A percentile compares a stretch with the other conserved stretches of the same genome.
phyloP scores from a whole-genome alignment of 1,140 invertebrate genomes.

The Dreissena polymorpha region DNA sequence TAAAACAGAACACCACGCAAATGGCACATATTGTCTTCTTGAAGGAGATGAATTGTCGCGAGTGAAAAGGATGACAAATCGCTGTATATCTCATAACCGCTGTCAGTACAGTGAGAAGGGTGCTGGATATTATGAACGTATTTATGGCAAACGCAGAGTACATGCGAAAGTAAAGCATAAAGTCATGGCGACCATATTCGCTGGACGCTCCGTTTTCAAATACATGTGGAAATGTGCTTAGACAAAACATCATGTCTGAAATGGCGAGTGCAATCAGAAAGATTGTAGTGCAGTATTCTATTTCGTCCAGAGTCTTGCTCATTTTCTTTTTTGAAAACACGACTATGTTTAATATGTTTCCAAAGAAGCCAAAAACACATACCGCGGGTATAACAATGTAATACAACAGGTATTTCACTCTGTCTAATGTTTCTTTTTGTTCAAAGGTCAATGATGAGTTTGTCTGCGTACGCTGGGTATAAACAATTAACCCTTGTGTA shows the following conservation, averaged over 20 bases:
- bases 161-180: slow-evolving; percentile 67
- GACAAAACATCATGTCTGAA: slow-evolving; percentile 71
- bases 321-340: slow-evolving; percentile 67
- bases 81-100: slow-evolving; percentile 72
- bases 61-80: slow-evolving; percentile 72
- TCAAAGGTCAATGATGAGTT: slow-evolving; percentile 19
- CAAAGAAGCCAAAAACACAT: slow-evolving; percentile 71
- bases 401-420: slow-evolving; percentile 61
- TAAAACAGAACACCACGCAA: slow-evolving; percentile 59
- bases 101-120: slow-evolving; percentile 69
- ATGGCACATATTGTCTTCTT: slow-evolving; percentile 61
- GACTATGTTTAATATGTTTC: slow-evolving; percentile 70
- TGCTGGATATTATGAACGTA: slow-evolving; percentile 73
- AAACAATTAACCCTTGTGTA: not conserved
- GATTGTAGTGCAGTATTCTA: slow-evolving; percentile 68
- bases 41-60: slow-evolving; percentile 66
- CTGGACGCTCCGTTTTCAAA: slow-evolving; percentile 52
- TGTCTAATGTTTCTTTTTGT: slow-evolving; percentile 23
- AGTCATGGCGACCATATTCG: slow-evolving; percentile 56
- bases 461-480: not conserved
- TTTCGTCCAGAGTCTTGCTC: slow-evolving; percentile 62
- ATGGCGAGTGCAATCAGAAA: slow-evolving; percentile 68
- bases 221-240: slow-evolving; percentile 68
- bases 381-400: slow-evolving; percentile 66
- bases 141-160: slow-evolving; percentile 70